These are phyloP conservation scores for Geotrupes spiniger DNA, from an alignment of 2,888 invertebrate species.

Conservation along the genomic window DNA sequence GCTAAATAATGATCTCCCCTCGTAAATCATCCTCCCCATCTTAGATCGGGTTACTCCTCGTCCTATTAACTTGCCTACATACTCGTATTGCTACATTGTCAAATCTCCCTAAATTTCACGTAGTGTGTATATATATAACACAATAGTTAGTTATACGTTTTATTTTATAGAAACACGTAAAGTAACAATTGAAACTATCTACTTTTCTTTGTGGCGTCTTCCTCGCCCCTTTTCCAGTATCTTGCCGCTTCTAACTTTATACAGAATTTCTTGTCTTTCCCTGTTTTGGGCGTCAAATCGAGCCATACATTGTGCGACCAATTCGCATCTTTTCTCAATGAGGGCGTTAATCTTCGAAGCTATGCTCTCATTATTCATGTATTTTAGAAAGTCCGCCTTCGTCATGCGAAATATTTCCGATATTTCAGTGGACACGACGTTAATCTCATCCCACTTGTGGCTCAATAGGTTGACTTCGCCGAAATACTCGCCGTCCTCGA, in stretches of 20 bases:
- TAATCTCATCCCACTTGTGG: constrained; percentile 22
- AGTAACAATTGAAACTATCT: no score
- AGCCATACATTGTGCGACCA: constrained; percentile 18
- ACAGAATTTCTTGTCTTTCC: constrained; percentile 22
- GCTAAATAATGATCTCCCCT: no score
- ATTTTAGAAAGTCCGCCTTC: constrained; percentile 30
- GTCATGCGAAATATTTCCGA: constrained; percentile 41
- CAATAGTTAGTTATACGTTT: no score
- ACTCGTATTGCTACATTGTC: no score
- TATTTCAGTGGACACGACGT: constrained; percentile 39
- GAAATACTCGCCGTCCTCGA: constrained; percentile 56
- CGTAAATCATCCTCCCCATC: no score
- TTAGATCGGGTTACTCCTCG: no score
- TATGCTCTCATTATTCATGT: constrained; percentile 42
- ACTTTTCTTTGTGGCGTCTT: constrained; percentile 9
- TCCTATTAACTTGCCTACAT: no score
- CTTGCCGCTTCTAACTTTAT: constrained; percentile 26
- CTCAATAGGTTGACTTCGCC: constrained; percentile 43
- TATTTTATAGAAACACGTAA: no score
- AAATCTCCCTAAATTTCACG: no score
- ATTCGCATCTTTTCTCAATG: constrained; percentile 41
- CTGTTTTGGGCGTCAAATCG: constrained; percentile 12
- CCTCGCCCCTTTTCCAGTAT: constrained; percentile 26
- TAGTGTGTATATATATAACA: no score
- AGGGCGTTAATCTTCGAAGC: constrained; percentile 44